A percentile compares a stretch with the other conserved stretches of the same genome.
phyloP scores from a whole-genome alignment of 1,140 invertebrate species.

The Aphelenchoides avenae region DNA sequence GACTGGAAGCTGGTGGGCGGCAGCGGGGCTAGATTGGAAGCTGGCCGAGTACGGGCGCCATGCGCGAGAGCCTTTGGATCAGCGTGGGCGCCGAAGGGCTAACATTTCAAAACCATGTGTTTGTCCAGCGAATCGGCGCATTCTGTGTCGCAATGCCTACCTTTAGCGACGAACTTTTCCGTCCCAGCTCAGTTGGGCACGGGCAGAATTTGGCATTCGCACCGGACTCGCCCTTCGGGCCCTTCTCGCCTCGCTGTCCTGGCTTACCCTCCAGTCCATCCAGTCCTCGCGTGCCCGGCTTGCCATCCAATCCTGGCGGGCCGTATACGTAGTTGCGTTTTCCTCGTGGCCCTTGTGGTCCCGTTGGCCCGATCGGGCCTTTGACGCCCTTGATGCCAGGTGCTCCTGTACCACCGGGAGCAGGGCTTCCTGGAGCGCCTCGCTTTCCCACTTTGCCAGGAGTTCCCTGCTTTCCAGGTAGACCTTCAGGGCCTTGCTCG shows the following conservation, averaged over 20 bases:
- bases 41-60: no score
- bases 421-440: constrained; percentile 20
- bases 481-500: constrained; percentile 38
- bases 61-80: no score
- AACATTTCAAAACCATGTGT: constrained; percentile 11
- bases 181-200: constrained; percentile 27
- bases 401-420: constrained; percentile 24
- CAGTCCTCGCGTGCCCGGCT: constrained; percentile 28
- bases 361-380: constrained; percentile 19
- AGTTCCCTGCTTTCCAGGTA: constrained; percentile 19
- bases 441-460: constrained; percentile 31
- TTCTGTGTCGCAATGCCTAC: constrained; percentile 8
- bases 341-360: constrained; percentile 32
- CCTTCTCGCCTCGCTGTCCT: constrained; percentile 20
- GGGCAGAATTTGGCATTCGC: constrained; percentile 37
- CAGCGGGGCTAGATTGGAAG: no score
- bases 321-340: constrained; percentile 31
- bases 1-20: no score
- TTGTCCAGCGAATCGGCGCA: not conserved
- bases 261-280: constrained; percentile 37
- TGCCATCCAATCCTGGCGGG: constrained; percentile 26
- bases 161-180: not conserved
- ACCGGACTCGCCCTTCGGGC: constrained; percentile 20
- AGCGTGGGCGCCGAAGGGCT: not conserved
- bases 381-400: constrained; percentile 15